Evolutionary conservation across 37 sponge, comb jelly and placozoan species (phyloP), one percentile per base, ranked within the genome.

Genomic region (Beroe ovata): DNA sequence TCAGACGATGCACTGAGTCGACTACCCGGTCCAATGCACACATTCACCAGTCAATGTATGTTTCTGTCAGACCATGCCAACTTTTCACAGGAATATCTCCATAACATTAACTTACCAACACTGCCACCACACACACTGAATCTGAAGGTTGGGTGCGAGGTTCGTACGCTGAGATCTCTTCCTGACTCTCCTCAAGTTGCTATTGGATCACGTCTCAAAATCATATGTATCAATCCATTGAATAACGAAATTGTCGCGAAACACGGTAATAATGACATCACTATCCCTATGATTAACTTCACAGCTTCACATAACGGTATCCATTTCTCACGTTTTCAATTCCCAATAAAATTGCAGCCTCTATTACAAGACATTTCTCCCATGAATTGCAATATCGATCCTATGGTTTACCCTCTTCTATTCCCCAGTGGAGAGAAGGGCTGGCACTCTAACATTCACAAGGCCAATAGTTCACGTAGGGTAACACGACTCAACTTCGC

Each of bases 321-420:
- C 4, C 71, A 29, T 11, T 69, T 69, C 38, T 69, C 38, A 36
- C 18, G 71, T 16, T 8, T 19, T 69, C 71, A 69, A 69, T 69
- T 69, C 20, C 71, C 71, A 34, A 8, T 69, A 2, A 69, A 69
- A 69, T 38, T 69, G 18, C 26, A 69, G 19, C 19, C 38, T 38
- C 20, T 8, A 6, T 20, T 69, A 8, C 36, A 35, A 8, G 4
- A 69, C 19, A 69, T 69, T 34, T 23, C 25, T n/a, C 64, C 21
- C 26, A 23, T 14, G 21, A 63, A n/a, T 63, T n/a, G 26, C 21
- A 14, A 63, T 63, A 8, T 63, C n/a, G 64, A 63, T 25, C 64
- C 64, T 21, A 63, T 63, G 64, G n/a, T 21, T 8, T 69, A 69
- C 20, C 71, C 71, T 8, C 71, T 69, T 63, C n/a, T 63, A 21